These are phyloP conservation scores for Oenanthe melanoleuca DNA, from an alignment of 2,113 vertebrate genomes.

Conservation along the genomic window DNA sequence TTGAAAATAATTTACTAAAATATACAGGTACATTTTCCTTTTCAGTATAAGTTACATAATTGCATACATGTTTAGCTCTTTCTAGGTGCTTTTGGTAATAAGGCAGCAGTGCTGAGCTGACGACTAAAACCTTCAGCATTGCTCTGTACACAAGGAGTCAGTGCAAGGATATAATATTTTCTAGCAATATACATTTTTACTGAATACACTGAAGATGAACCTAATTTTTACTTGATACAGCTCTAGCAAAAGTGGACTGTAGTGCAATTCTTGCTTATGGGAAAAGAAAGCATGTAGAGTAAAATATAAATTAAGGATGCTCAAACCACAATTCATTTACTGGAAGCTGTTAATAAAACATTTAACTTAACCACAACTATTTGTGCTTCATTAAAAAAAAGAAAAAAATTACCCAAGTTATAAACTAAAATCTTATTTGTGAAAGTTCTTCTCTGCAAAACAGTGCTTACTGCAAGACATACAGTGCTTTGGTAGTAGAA, in stretches of 20 bases:
- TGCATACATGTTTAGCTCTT: conserved; percentile 73
- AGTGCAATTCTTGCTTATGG: conserved; percentile 56
- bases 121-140: background rate
- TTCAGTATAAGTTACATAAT: conserved; percentile 58
- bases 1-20: conserved; percentile 65
- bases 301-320: background rate
- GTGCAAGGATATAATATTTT: conserved; percentile 38
- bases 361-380: background rate
- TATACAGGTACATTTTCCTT: conserved; percentile 56
- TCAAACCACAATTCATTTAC: background rate
- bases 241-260: conserved; percentile 15
- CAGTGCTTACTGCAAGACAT: background rate
- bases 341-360: background rate
- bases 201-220: background rate
- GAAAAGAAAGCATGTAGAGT: background rate
- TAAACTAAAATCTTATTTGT: background rate
- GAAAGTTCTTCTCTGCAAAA: background rate
- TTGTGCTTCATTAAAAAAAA: conserved; percentile 40
- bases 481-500: conserved; percentile 13
- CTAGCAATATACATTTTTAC: conserved; percentile 35
- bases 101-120: conserved; percentile 68
- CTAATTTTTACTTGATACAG: conserved; percentile 12
- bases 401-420: background rate
- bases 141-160: background rate
- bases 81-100: conserved; percentile 61